Conservation (phyloP, 64 coral and sea anemone genomes). For the Actinia tenebrosa region DNA sequence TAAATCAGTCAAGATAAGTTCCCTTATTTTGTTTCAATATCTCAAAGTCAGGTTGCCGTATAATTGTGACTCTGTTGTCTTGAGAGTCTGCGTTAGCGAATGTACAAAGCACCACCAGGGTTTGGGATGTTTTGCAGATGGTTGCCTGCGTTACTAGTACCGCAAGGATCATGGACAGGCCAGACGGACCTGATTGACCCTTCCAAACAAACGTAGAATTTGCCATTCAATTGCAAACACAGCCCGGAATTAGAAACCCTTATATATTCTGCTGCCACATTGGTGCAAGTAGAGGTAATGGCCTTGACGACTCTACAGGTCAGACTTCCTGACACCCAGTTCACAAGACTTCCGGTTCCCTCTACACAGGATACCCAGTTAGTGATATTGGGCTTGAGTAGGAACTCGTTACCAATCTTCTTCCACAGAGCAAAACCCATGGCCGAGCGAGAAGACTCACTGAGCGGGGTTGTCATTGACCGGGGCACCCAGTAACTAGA, state of each 20-base stretch:
- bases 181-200: neutral
- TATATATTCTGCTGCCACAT: neutral
- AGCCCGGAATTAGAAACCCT: neutral
- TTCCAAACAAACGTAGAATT: neutral
- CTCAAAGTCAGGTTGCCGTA: too few species aligned
- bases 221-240: neutral
- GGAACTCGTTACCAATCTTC: slow-evolving; percentile 23
- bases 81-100: too few species aligned
- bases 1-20: too few species aligned
- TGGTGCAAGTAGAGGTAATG: neutral
- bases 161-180: slow-evolving; percentile 35
- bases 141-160: neutral
- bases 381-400: slow-evolving; percentile 63
- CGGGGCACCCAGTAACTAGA: neutral
- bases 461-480: slow-evolving; percentile 46
- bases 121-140: neutral
- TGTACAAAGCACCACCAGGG: too few species aligned
- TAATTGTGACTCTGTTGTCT: too few species aligned
- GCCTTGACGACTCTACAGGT: neutral
- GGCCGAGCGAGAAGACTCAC: slow-evolving; percentile 34
- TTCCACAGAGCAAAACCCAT: slow-evolving; percentile 48
- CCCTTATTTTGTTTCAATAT: too few species aligned
- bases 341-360: slow-evolving; percentile 24
- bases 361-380: slow-evolving; percentile 60
- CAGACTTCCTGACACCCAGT: slow-evolving; percentile 32